These are phyloP conservation scores for Delichon dasypus DNA, from an alignment of 2,797 vertebrate genomes.

Conservation along the genomic window DNA sequence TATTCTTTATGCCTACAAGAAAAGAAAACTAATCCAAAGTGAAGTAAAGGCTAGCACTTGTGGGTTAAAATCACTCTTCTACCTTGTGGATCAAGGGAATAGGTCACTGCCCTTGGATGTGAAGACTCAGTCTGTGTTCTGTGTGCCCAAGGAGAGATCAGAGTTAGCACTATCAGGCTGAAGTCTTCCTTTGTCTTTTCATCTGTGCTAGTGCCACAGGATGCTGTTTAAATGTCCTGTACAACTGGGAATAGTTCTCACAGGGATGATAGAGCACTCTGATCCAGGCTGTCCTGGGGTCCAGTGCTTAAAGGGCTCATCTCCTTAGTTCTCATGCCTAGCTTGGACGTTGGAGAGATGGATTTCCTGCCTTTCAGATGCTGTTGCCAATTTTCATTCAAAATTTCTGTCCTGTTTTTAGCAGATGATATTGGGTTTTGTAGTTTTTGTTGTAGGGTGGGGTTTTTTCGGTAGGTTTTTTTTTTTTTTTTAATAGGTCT, in stretches of 20 bases:
- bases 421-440: neutral
- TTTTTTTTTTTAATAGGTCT: accelerated
- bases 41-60: neutral
- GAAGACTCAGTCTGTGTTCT: neutral
- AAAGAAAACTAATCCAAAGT: neutral
- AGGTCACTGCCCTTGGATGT: neutral
- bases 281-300: neutral
- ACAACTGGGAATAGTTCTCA: neutral
- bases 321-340: accelerated
- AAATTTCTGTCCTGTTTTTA: neutral
- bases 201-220: accelerated
- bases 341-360: neutral
- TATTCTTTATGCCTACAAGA: neutral
- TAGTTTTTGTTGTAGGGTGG: neutral
- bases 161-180: neutral
- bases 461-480: neutral
- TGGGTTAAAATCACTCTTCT: neutral
- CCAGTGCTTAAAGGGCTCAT: accelerated
- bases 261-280: neutral
- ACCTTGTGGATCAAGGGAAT: neutral
- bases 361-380: neutral
- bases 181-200: neutral
- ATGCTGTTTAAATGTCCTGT: neutral
- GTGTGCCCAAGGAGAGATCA: neutral
- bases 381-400: neutral